Base-by-base conservation (phyloP, 1,140 invertebrate species). In the Wiebesia pumilae region DNA sequence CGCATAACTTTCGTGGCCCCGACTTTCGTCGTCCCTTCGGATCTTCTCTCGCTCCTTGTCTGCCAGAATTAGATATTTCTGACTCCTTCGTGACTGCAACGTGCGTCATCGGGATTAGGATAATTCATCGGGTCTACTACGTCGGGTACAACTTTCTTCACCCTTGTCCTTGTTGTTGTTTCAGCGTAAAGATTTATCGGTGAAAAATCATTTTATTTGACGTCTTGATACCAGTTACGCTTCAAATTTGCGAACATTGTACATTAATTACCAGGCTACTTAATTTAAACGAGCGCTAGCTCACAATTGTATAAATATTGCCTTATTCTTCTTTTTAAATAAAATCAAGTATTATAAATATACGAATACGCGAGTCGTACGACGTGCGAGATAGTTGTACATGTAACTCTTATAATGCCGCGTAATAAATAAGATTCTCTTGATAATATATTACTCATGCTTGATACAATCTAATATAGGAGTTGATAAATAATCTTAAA, bases 41-140 rank as follows among this genome's bases (percentile, higher is more conserved):
- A 86, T 89, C 87, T 86, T 87, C 71, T 51, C 79, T 84, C 27
- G 88, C 87, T 87, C 78, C 75, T 81, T 84, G 47, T 87, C 87
- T 78, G 84, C 87, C 86, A 81, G 84, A 71, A 80, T 84, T 89
- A 87, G 89, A 89, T 90, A 91, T 91, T 90, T 92, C 89, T 81
- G 87, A 91, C 89, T 88, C 83, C 82, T 89, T 86, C 88, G 83
- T 83, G 78, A 82, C 82, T 88, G 75, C 83, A 73, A 89, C 87
- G 88, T 90, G 89, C 90, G 88, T 91, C 91, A 91, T 88, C 79
- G 85, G 85, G 87, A 89, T 90, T 90, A 88, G 88, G 86, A 83
- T 89, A 90, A 90, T 91, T 89, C 89, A 81, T 58, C 21, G 62
- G 47, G 43, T 83, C 33, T 69, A 24, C 47, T 47, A 51, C 38